These are phyloP conservation scores for Acrobasis suavella DNA, from an alignment of 2,888 invertebrate genomes.

Conservation along the genomic window DNA sequence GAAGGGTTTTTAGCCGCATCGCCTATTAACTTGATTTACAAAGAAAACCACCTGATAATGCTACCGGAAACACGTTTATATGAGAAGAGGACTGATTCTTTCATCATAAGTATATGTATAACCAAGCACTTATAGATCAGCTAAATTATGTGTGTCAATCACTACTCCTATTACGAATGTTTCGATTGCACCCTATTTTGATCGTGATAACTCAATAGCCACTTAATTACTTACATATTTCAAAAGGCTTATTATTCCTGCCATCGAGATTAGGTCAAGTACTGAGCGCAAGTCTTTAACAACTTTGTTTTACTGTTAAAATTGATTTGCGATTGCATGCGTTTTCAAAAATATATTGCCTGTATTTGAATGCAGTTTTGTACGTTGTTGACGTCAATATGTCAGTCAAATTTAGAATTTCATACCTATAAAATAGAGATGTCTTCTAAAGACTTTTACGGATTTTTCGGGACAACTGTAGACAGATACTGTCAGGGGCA, in stretches of 20 bases:
- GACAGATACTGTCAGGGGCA: constrained; percentile 56
- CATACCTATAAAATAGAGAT: constrained; percentile 25
- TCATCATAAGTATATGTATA: too few relatives aligned
- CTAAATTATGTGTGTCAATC: not conserved
- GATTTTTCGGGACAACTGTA: constrained; percentile 40
- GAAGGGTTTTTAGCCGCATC: too few relatives aligned
- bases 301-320: constrained; percentile 23
- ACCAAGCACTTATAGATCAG: not conserved
- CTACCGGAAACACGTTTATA: too few relatives aligned
- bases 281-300: not conserved
- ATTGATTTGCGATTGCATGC: constrained; percentile 31
- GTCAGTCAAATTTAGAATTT: constrained; percentile 28
- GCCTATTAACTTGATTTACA: too few relatives aligned
- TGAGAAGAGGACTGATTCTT: too few relatives aligned
- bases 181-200: not conserved
- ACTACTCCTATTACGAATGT: not conserved
- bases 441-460: constrained; percentile 33
- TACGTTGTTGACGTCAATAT: constrained; percentile 33
- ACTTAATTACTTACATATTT: constrained; percentile 3
- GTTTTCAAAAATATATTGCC: constrained; percentile 54
- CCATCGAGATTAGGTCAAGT: constrained; percentile 3
- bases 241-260: not conserved
- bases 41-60: too few relatives aligned
- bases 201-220: not conserved
- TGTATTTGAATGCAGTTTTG: constrained; percentile 38